A percentile compares a stretch with the other conserved stretches of the same genome.
phyloP scores from a whole-genome alignment of 2,113 vertebrate species.

The Theristicus caerulescens region DNA sequence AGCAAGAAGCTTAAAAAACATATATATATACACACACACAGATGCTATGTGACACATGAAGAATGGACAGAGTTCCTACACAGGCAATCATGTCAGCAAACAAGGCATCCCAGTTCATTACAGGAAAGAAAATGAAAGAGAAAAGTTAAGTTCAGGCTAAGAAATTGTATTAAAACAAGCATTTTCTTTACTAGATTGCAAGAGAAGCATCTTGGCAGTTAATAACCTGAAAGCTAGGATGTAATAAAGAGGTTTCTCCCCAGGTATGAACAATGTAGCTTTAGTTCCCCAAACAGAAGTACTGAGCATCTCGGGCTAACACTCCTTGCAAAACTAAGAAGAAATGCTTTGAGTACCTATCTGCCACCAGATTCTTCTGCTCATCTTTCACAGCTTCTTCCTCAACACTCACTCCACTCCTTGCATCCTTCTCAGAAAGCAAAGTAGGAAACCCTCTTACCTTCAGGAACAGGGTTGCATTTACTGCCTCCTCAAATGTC shows the following conservation, averaged over 20 bases:
- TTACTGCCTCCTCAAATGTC: not conserved
- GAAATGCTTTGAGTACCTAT: not conserved
- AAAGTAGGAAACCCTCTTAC: not conserved
- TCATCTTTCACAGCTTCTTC: not conserved
- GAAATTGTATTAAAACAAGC: not conserved
- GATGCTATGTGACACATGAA: not conserved
- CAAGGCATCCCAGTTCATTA: not conserved
- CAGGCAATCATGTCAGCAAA: not conserved
- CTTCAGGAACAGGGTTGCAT: not conserved
- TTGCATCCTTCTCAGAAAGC: not conserved
- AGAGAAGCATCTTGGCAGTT: not conserved
- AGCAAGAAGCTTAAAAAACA: not conserved
- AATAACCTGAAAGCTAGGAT: not conserved
- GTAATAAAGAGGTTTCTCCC: not conserved
- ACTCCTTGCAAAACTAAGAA: not conserved
- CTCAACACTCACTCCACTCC: not conserved
- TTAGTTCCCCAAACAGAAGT: not conserved
- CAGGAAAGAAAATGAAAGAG: not conserved
- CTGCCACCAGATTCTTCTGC: not conserved
- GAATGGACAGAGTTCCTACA: not conserved
- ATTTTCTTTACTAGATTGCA: not conserved
- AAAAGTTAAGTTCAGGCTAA: not conserved
- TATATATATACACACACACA: not conserved
- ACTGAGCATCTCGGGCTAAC: rapidly evolving
- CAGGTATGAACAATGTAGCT: not conserved